These are phyloP conservation scores for Smittia aterrima DNA, from an alignment of 2,888 invertebrate genomes.

Conservation along the genomic window DNA sequence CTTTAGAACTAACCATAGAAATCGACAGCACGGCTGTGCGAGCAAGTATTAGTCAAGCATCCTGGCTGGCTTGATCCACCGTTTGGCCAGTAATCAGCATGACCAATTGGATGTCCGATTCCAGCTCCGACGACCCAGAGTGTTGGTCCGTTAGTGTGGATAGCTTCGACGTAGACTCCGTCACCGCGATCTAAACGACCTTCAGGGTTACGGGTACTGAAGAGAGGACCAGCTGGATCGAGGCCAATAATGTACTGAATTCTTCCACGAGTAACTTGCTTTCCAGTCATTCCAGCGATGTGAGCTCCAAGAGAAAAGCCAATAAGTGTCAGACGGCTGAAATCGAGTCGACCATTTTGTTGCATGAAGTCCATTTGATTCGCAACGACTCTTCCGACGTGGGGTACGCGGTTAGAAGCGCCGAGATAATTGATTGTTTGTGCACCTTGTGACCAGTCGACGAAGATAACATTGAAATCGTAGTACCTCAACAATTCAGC, in stretches of 20 bases:
- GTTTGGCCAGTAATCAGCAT: conserved; percentile 53
- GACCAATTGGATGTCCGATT: conserved; percentile 48
- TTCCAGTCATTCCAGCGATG: conserved; percentile 50
- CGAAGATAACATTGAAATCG: conserved; percentile 44
- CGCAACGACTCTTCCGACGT: conserved; percentile 47
- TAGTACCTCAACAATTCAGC: conserved; percentile 9
- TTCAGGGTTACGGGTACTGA: conserved; percentile 46
- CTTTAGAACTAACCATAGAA: conserved; percentile 46
- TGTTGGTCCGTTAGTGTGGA: conserved; percentile 51
- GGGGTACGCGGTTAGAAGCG: conserved; percentile 48
- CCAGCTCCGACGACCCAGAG: conserved; percentile 46
- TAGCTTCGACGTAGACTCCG: conserved; percentile 51
- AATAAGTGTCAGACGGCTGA: conserved; percentile 48
- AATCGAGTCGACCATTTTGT: conserved; percentile 43
- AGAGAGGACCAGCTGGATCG: conserved; percentile 52
- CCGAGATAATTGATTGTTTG: conserved; percentile 49
- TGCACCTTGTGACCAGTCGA: conserved; percentile 50
- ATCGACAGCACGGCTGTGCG: conserved; percentile 49
- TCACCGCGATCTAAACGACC: conserved; percentile 50
- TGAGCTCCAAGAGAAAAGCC: conserved; percentile 54
- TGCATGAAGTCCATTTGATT: conserved; percentile 48
- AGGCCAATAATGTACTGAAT: conserved; percentile 47
- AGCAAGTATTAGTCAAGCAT: conserved; percentile 47
- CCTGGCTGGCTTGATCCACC: conserved; percentile 52
- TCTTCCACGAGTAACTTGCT: conserved; percentile 43